These are phyloP conservation scores for Melinopterus prodromus DNA, from an alignment of 2,888 invertebrate species.

Conservation along the genomic window DNA sequence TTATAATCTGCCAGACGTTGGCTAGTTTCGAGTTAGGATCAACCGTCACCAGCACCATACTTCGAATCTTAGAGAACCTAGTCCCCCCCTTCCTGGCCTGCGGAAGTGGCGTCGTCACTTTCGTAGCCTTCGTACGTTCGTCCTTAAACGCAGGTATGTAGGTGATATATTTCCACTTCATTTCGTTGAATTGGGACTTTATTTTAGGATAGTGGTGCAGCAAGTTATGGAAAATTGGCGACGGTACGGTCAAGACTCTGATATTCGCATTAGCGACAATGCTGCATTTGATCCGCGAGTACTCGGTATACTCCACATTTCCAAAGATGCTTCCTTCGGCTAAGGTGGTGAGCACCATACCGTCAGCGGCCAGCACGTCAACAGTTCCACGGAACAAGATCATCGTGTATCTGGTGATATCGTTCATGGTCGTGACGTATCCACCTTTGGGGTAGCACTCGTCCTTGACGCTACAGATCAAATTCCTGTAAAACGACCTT, in stretches of 20 bases:
- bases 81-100: neutral
- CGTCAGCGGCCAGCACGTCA: conserved; percentile 44
- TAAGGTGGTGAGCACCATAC: conserved; percentile 39
- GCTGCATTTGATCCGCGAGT: conserved; percentile 37
- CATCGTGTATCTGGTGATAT: conserved; percentile 39
- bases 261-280: conserved; percentile 40
- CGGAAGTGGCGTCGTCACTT: too few species aligned
- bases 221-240: conserved; percentile 37
- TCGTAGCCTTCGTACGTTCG: neutral
- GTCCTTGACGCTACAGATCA: conserved; percentile 32
- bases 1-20: conserved; percentile 28
- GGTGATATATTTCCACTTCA: conserved; percentile 36
- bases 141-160: conserved; percentile 37
- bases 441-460: conserved; percentile 39
- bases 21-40: conserved; percentile 32
- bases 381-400: conserved; percentile 41
- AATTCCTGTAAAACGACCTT: conserved; percentile 35
- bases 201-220: conserved; percentile 40
- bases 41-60: neutral
- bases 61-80: neutral
- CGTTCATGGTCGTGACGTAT: conserved; percentile 42
- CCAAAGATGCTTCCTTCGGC: conserved; percentile 42
- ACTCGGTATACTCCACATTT: conserved; percentile 37
- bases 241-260: conserved; percentile 35
- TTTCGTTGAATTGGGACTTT: conserved; percentile 33